Base-by-base conservation (phyloP, 2,113 vertebrate species). In the Sylvia atricapilla region DNA sequence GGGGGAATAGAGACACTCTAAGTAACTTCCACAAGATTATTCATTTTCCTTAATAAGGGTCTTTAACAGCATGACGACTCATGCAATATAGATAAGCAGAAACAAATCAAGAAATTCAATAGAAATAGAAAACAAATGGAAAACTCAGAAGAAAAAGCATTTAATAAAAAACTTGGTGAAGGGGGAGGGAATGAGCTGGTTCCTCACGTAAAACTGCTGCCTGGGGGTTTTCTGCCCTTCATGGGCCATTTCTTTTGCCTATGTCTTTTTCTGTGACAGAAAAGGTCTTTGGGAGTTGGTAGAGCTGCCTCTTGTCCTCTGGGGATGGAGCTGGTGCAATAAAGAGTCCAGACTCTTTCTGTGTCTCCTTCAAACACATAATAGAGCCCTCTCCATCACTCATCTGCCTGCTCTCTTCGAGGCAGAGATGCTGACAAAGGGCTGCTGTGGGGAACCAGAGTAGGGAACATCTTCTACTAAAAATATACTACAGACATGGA, bases 71-170 rank as follows among this genome's bases (percentile, higher is more conserved):
- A 13, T 12, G 75, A 50, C 7, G 5, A 88, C 25, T 96, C 70
- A 83, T 62, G 59, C 55, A 85, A 83, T 77, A 92, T 41, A 95
- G 79, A 88, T 92, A 92, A 94, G 59, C 18, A 94, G 77, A 93
- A 82, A 73, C 44, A 93, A 95, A 84, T 53, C 12, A 76, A 92
- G 63, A 80, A 41, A 88, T 83, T 70, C 69, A 87, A 90, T 33
- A 92, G 22, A 94, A 93, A 84, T 15, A 55, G 56, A 59, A 90
- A 88, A 56, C 35, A 90, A 96, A 93, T 35, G 4, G 39, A 85
- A 90, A 94, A 73, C 7, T 90, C 30, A 63, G 46, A 87, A 89
- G 22, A 80, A 63, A 95, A 89, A 84, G 28, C 24, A 72, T 62
- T 90, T 90, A 68, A 58, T 73, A 58, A 80, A 87, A 78, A 41